Base-by-base conservation (phyloP, 2,113 vertebrate genomes). In the Holacanthus passer region DNA sequence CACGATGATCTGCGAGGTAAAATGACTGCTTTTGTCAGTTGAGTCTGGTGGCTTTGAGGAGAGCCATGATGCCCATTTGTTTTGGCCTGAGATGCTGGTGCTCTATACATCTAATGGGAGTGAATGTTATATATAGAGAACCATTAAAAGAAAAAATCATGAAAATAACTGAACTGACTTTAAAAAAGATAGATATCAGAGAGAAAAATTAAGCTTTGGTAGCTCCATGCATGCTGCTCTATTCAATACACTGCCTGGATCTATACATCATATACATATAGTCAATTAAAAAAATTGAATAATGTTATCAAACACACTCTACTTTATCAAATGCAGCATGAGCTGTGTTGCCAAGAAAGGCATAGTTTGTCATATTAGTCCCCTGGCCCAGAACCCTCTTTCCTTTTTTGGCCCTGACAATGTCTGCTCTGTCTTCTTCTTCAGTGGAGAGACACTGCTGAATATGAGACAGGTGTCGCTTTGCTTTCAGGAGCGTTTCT, bases 391-490 rank as follows among this genome's bases (percentile, higher is more conserved):
- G 71, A 83, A 29, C 43, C 24, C 53, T 63, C 41, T 55, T 59
- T 70, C 27, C 29, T 3, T 37, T 67, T 74, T 67, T 53, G 63
- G 29, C 31, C 48, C 47, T 37, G 39, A 83, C 79, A 79, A 31
- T 0, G 8, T 31, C 7, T 4, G 19, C 60, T 84, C 52, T 73
- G 63, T 89, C 65, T 83, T 66, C 31, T 70, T 39, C 48, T 56
- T 79, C 55, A 68, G 65, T 45, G 35, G 43, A 64, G 53, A 66
- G 56, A 83, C 83, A 47, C 55, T 0, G 66, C 65, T 69, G 71
- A 77, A 87, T 64, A 55, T 73, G 62, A 82, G 79, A 87, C 87
- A 90, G 86, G 87, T 88, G 85, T 90, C 83, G 41, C 85, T 87
- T 89, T 76, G 73, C 88, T 85, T 85, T 85, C 77, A 68, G 62